Base-by-base conservation (phyloP, 2,797 vertebrate species). In the Mareca strepera region DNA sequence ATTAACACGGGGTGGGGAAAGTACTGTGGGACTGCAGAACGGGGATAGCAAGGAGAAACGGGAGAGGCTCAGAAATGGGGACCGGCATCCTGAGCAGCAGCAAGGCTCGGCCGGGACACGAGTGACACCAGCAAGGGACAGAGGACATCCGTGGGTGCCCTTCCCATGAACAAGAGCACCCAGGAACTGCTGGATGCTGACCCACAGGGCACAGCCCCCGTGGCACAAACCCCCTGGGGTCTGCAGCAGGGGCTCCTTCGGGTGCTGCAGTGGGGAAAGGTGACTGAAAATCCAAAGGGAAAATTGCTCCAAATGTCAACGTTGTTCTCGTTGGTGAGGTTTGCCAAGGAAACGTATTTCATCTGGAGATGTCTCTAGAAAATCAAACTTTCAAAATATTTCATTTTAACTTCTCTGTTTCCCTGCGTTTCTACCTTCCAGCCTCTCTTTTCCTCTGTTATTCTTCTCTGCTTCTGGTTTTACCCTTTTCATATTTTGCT, bases 31-130 rank as follows among this genome's bases (percentile, higher is more conserved):
- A 26, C 31, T 64, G 76, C 29, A 7, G 48, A 35, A 12, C 17
- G 29, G 55, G 43, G 17, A 46, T 69, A 1, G 22, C n/a, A n/a
- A 41, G 48, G 22, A 12, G 31, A 74, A 86, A 18, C 0, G 0
- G 31, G 33, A 3, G 39, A 88, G 44, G 31, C 5, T 35, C 39
- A 0, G 0, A 46, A 35, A 20, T 0, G 8, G 21, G n/a, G 35
- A 58, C 12, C 3, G 4, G 39, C n/a, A 7, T 29, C 29, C 31
- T 1, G 2, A 67, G 33, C 35, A 39, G 52, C 31, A 56, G 2
- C 7, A 0, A 0, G 43, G 72, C 26, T 81, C 39, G 62, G 37
- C 1, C 0, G 15, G 41, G 21, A 29, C 44, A 28, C 0, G 0
- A 44, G 50, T 20, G 18, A 8, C 17, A 46, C 29, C n/a, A 37